phyloP scores from a whole-genome alignment of 2,797 vertebrate species.

The Enteromius unitaeniatus region DNA sequence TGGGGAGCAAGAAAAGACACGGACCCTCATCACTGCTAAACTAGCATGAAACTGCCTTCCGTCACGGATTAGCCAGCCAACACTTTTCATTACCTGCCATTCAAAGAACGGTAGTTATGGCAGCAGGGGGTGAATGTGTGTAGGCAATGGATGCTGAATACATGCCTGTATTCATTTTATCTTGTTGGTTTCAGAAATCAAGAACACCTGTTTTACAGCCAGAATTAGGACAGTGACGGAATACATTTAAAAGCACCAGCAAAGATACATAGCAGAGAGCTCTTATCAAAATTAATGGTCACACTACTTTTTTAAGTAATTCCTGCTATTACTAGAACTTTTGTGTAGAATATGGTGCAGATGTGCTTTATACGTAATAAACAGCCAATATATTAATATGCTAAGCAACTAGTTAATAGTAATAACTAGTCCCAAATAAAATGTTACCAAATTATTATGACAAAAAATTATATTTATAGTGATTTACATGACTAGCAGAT shows the following conservation, averaged over 20 bases:
- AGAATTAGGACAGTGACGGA: not conserved
- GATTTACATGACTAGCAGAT: slow-evolving; percentile 22
- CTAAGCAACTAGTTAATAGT: too few relatives aligned
- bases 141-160: slow-evolving; percentile 4
- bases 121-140: slow-evolving; percentile 64
- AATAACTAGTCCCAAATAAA: too few relatives aligned
- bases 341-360: too few relatives aligned
- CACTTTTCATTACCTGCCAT: slow-evolving; percentile 76
- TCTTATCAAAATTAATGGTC: not conserved
- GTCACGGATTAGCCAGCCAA: slow-evolving; percentile 71
- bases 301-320: too few relatives aligned
- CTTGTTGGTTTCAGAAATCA: slow-evolving; percentile 15
- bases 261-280: not conserved
- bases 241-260: not conserved
- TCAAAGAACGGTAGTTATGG: slow-evolving; percentile 77
- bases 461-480: not conserved
- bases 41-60: slow-evolving; percentile 72
- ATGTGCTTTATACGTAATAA: too few relatives aligned
- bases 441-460: not conserved
- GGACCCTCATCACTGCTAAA: slow-evolving; percentile 68
- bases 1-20: slow-evolving; percentile 54
- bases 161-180: not conserved
- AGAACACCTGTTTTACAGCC: slow-evolving; percentile 5
- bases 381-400: too few relatives aligned
- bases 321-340: too few relatives aligned